Evolutionary conservation across 2,888 invertebrate species (phyloP).

Genomic region (Leptopilina drosophilae): DNA sequence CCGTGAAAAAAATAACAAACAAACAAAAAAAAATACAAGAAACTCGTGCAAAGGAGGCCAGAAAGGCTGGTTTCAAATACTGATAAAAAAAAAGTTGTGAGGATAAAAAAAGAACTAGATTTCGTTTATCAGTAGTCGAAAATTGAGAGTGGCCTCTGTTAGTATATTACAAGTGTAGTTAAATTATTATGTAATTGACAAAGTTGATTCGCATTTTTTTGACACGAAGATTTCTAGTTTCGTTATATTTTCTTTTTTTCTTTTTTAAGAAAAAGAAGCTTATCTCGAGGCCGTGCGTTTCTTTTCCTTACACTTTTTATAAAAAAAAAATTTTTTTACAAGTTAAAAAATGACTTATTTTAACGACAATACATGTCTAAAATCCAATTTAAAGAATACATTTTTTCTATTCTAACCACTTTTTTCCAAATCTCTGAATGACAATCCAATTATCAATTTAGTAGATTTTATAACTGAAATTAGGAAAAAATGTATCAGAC

Average conservation of each 20-base stretch:
- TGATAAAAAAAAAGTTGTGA: slow-evolving; percentile 30
- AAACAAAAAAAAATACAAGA: background rate
- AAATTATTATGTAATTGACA: slow-evolving; percentile 36
- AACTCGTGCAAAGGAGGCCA: slow-evolving; percentile 43
- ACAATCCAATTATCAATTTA: slow-evolving; percentile 8
- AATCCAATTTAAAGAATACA: background rate
- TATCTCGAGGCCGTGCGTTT: slow-evolving; percentile 27
- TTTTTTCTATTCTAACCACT: background rate
- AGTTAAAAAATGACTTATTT: background rate
- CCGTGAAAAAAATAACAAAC: background rate
- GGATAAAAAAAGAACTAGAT: slow-evolving; percentile 9
- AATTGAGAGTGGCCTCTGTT: slow-evolving; percentile 23
- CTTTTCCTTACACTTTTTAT: slow-evolving; percentile 31
- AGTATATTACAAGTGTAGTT: slow-evolving; percentile 36
- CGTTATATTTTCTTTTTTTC: slow-evolving; percentile 25
- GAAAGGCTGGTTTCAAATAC: slow-evolving; percentile 27
- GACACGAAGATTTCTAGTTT: slow-evolving; percentile 32
- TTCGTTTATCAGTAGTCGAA: slow-evolving; percentile 19
- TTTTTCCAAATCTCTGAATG: background rate
- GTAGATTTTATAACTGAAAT: slow-evolving; percentile 37
- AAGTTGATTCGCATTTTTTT: slow-evolving; percentile 21
- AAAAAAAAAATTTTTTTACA: background rate
- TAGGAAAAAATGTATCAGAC: background rate
- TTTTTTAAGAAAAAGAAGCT: slow-evolving; percentile 5
- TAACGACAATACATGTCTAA: slow-evolving; percentile 9